phyloP scores from a whole-genome alignment of 2,797 vertebrate species.

The Periophthalmus magnuspinnatus region DNA sequence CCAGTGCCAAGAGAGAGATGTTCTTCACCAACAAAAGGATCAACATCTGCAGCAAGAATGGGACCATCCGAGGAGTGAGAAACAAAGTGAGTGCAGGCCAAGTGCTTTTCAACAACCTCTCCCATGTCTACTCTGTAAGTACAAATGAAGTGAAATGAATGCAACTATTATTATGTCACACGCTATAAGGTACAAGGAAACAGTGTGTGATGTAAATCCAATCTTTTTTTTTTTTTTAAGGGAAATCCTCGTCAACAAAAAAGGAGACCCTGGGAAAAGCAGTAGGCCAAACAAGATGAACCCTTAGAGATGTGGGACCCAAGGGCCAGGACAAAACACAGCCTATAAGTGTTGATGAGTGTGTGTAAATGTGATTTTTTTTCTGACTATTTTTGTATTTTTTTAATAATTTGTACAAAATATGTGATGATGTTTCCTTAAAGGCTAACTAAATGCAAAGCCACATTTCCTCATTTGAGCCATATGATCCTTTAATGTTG shows the following conservation, averaged over 20 bases:
- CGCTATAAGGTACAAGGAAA: background rate
- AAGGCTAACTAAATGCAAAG: background rate
- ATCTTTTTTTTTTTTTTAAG: conserved; percentile 50
- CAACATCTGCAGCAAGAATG: conserved; percentile 98
- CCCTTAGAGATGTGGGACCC: background rate
- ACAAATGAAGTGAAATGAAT: background rate
- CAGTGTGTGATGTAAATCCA: background rate
- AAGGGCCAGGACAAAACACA: conserved; percentile 1
- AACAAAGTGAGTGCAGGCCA: conserved; percentile 99
- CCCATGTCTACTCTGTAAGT: conserved; percentile 85
- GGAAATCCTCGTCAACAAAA: conserved; percentile 62
- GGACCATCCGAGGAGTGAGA: conserved; percentile 93
- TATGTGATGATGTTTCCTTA: background rate
- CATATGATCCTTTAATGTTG: background rate
- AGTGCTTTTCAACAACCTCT: conserved; percentile 94
- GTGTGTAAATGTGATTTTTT: background rate
- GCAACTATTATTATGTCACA: background rate
- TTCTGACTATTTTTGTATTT: conserved; percentile 9
- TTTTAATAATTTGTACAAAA: conserved; percentile 4
- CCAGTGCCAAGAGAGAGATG: conserved; percentile 85
- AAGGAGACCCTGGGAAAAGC: conserved; percentile 68
- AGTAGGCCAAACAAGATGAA: conserved; percentile 25
- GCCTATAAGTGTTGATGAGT: background rate
- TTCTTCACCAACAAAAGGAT: conserved; percentile 88
- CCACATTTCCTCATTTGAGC: background rate